Base-by-base conservation (phyloP, 2,888 invertebrate genomes). In the Habroteleia sp. region DNA sequence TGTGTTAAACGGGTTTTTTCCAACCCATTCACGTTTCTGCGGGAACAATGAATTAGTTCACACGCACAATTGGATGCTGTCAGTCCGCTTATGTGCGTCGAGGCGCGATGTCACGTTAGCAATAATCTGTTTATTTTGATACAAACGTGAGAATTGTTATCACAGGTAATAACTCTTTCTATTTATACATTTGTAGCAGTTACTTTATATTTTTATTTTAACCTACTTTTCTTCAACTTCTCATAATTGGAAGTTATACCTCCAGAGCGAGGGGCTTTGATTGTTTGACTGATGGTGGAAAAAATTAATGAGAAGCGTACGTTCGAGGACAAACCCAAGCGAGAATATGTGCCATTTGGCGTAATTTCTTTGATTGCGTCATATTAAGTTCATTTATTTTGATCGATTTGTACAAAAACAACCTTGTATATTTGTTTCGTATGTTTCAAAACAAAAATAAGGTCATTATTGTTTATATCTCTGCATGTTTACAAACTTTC, bases 1-100 rank as follows among this genome's bases (percentile, higher is more conserved):
- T 8, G 62, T 48, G 71, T 39, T 54, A 62, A 71, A 71, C 42
- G 27, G 33, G 39, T 46, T 17, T 71, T 46, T 54, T 35, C 44
- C 23, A 11, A 48, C 6, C 17, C 39, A 46, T 60, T 62, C 62
- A 48, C 8, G 37, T 50, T 60, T 27, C 44, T 7, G 8, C 14
- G 29, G 41, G n/a, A 60, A 62, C 60, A 71, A 62, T 54, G 42
- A 39, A 71, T 71, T 16, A 31, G 54, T 72, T 72, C 72, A 44
- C 72, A 72, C 72, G 65, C 2, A 33, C 58, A 65, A 72, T 65
- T 65, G 46, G 65, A 13, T 50, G 35, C 42, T 42, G 72, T 54
- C 41, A 50, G 11, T 16, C 1, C 4, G 50, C 35, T 58, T 13
- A 33, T 29, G 54, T 17, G 13, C 16, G 14, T 25, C 31, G 14